Percentiles rank a stretch among this genome's conserved stretches.
Evolutionary conservation across 2,888 invertebrate species (phyloP).

Genomic region (Cantharis rufa): DNA sequence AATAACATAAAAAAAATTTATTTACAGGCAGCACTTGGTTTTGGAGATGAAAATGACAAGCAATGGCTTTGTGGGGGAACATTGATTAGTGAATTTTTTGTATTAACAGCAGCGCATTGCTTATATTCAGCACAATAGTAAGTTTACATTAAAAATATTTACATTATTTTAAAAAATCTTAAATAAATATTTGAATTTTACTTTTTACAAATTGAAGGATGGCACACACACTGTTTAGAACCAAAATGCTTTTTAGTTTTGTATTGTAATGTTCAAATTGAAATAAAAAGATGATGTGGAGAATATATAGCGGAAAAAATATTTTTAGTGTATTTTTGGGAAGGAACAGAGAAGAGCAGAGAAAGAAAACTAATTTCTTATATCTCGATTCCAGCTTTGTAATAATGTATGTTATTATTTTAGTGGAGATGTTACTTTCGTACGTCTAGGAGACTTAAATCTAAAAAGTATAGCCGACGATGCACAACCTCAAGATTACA

Average conservation of each 20-base stretch:
- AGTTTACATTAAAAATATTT: constrained; percentile 20
- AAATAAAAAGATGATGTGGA: too few species aligned
- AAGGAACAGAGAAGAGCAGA: too few species aligned
- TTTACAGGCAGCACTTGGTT: constrained; percentile 47
- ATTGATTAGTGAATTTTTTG: constrained; percentile 65
- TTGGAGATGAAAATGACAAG: constrained; percentile 45
- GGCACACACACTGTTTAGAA: too few species aligned
- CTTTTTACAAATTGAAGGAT: too few species aligned
- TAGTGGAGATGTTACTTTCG: constrained; percentile 50
- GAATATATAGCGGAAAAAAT: too few species aligned
- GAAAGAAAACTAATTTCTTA: too few species aligned
- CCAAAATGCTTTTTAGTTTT: too few species aligned
- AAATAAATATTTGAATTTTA: too few species aligned
- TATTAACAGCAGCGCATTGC: constrained; percentile 74
- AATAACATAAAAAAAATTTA: background rate
- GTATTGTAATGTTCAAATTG: too few species aligned
- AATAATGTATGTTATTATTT: background rate
- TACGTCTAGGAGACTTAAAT: constrained; percentile 54
- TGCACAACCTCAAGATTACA: constrained; percentile 19
- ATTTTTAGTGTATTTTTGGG: too few species aligned
- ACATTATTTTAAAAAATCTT: background rate
- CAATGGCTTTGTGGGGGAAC: constrained; percentile 68
- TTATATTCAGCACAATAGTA: constrained; percentile 40
- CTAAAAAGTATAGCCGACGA: constrained; percentile 17
- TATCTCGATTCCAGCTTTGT: too few species aligned